A percentile compares a stretch with the other conserved stretches of the same genome.
phyloP scores from a whole-genome alignment of 2,113 vertebrate genomes.

The Paramisgurnus dabryanus region DNA sequence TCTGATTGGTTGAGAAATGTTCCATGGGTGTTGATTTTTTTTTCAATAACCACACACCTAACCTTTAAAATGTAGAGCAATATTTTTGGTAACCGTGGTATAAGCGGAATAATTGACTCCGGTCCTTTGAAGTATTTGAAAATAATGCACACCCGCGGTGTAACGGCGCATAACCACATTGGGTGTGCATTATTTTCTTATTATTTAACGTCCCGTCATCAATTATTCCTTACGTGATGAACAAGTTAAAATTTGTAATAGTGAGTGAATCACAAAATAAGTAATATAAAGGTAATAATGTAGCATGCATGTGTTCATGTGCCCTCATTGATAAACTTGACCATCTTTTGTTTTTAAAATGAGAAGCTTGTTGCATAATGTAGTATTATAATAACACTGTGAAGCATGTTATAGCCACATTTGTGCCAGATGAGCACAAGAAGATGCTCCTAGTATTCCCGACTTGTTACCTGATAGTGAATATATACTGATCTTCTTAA shows the following conservation, averaged over 20 bases:
- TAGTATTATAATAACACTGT: neutral
- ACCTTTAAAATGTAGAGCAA: too few species aligned
- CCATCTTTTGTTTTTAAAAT: neutral
- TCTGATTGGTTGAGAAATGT: too few species aligned
- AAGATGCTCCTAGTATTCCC: constrained; percentile 45
- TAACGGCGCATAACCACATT: too few species aligned
- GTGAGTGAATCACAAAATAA: neutral
- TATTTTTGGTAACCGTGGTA: too few species aligned
- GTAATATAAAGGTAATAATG: neutral
- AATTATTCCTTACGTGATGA: too few species aligned
- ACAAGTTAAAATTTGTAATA: neutral
- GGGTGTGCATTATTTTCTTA: too few species aligned
- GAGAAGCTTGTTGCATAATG: neutral
- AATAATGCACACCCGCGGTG: too few species aligned
- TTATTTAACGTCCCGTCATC: too few species aligned
- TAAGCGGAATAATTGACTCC: too few species aligned
- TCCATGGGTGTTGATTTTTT: too few species aligned
- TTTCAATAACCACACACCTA: too few species aligned
- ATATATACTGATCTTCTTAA: constrained; percentile 3
- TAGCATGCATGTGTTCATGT: neutral
- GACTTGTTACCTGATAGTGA: constrained; percentile 53
- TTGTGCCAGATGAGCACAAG: neutral
- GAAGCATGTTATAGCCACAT: neutral
- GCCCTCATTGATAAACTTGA: neutral
- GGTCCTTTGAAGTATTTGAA: too few species aligned